These are phyloP conservation scores for Styela plicata DNA, from an alignment of 23 tunicate species.

Conservation along the genomic window DNA sequence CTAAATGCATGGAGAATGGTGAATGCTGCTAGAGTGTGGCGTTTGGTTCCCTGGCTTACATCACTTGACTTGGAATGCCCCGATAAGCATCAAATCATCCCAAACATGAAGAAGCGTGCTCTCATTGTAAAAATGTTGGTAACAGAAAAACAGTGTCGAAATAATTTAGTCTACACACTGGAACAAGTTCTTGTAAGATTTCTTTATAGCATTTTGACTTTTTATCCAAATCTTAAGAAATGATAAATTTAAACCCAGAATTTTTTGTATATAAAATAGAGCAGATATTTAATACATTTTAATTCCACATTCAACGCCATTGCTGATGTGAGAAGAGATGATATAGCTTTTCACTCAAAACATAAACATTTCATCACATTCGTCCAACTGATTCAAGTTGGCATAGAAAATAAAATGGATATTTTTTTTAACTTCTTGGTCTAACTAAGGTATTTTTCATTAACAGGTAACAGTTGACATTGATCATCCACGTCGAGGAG, in stretches of 20 bases:
- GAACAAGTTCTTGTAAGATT: conserved; percentile 51
- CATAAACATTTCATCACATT: no score
- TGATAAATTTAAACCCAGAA: no score
- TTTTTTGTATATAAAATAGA: no score
- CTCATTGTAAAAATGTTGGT: conserved; percentile 41
- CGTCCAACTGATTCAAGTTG: no score
- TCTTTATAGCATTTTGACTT: no score
- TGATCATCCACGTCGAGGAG: conserved; percentile 70
- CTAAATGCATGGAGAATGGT: conserved; percentile 91
- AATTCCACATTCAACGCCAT: no score
- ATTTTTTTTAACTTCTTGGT: not conserved
- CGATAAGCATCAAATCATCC: conserved; percentile 36
- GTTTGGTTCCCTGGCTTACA: conserved; percentile 73
- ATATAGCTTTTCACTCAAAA: no score
- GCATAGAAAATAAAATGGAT: no score
- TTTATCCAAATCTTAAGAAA: no score
- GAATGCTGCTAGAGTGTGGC: conserved; percentile 94
- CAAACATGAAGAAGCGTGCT: conserved; percentile 31
- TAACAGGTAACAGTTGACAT: conserved; percentile 53
- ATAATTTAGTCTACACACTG: conserved; percentile 47
- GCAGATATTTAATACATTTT: no score
- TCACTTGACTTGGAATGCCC: conserved; percentile 48
- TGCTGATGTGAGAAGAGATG: no score
- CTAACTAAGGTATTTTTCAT: not conserved
- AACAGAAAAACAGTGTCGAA: conserved; percentile 29